phyloP scores from a whole-genome alignment of 2,888 invertebrate species.

The Tipula vernalis region DNA sequence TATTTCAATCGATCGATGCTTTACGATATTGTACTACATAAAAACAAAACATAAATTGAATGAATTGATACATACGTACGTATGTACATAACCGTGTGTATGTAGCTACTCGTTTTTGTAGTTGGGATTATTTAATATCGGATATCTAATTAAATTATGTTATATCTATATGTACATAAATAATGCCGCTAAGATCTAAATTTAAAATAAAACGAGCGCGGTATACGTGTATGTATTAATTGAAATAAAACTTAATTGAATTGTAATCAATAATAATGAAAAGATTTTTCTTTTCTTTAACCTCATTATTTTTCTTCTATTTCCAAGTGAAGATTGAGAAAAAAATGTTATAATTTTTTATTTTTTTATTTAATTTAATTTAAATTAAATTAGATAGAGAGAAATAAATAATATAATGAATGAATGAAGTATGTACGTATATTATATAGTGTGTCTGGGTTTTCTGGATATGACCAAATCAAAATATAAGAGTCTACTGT shows the following conservation, averaged over 20 bases:
- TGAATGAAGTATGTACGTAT: background rate
- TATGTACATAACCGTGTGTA: background rate
- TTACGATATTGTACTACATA: background rate
- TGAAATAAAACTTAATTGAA: background rate
- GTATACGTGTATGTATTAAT: background rate
- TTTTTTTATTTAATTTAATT: background rate
- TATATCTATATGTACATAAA: background rate
- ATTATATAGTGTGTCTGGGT: background rate
- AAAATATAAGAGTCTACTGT: background rate
- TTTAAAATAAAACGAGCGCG: background rate
- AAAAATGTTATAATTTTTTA: background rate
- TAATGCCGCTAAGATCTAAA: background rate
- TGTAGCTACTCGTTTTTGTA: background rate
- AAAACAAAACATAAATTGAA: background rate
- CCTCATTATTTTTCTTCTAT: background rate
- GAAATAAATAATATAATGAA: background rate
- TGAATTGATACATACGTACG: background rate
- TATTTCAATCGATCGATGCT: background rate
- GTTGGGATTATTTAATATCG: background rate
- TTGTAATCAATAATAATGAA: constrained; percentile 4
- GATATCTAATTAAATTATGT: background rate
- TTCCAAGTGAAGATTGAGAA: background rate
- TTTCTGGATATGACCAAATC: background rate
- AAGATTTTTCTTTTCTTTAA: background rate
- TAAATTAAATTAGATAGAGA: background rate